Evolutionary conservation across 92 coral and sea anemone species (phyloP).

Genomic region (Siderastrea siderea): DNA sequence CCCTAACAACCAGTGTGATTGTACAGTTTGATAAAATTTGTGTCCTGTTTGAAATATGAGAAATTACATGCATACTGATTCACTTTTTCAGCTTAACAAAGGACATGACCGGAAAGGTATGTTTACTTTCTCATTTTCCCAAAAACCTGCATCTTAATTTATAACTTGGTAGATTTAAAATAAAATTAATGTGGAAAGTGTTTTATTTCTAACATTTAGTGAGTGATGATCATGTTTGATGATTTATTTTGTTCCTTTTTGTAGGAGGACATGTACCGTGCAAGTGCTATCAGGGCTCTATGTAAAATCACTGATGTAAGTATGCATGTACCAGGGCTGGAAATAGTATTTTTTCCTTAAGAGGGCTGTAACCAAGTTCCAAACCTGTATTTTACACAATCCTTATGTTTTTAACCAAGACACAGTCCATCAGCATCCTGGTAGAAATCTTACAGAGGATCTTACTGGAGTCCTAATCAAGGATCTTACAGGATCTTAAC

Average conservation of each 20-base stretch:
- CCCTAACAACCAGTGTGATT: background rate
- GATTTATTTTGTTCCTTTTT: background rate
- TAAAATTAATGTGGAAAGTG: background rate
- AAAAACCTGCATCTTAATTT: no score
- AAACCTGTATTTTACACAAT: no score
- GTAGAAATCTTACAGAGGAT: no score
- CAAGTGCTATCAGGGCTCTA: slow-evolving; percentile 97
- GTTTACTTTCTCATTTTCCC: no score
- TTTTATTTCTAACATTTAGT: background rate
- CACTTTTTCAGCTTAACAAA: slow-evolving; percentile 84
- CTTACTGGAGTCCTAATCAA: no score
- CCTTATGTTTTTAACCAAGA: no score
- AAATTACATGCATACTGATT: background rate
- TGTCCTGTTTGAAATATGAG: background rate
- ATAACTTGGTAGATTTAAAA: no score
- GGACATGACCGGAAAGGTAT: slow-evolving; percentile 98
- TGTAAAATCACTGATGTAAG: slow-evolving; percentile 99
- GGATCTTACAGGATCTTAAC: no score
- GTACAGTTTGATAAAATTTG: background rate
- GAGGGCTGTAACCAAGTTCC: background rate
- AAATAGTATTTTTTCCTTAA: background rate
- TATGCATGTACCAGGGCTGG: background rate
- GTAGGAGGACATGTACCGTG: slow-evolving; percentile 96
- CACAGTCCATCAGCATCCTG: no score
- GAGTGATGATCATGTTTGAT: background rate